Evolutionary conservation across 2,888 invertebrate species (phyloP).

Genomic region (Hymenopus coronatus): DNA sequence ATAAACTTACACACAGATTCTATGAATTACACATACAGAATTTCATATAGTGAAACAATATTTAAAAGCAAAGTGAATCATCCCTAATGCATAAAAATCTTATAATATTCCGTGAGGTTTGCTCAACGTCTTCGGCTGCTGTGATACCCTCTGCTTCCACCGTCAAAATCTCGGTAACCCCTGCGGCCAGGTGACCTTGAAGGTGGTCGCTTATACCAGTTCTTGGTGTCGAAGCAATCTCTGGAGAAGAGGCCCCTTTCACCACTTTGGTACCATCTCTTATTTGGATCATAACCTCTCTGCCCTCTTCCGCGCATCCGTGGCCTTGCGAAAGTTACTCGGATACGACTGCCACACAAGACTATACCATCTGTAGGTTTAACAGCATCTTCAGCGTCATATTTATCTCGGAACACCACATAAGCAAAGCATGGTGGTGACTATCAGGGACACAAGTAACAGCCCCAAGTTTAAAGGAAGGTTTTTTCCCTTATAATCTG

Average conservation of each 20-base stretch:
- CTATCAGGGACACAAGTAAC: too few relatives aligned
- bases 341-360: conserved; percentile 52
- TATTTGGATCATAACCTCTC: conserved; percentile 54
- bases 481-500: too few relatives aligned
- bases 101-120: neutral
- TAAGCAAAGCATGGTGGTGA: conserved; percentile 62
- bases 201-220: conserved; percentile 40
- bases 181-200: conserved; percentile 11
- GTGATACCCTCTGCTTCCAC: neutral
- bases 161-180: neutral
- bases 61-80: neutral
- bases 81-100: neutral
- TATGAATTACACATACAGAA: neutral
- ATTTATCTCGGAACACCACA: conserved; percentile 55
- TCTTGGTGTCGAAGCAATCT: conserved; percentile 51
- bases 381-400: conserved; percentile 52
- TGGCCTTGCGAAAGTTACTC: conserved; percentile 55
- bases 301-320: conserved; percentile 50
- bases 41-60: neutral
- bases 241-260: conserved; percentile 57
- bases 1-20: neutral
- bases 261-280: conserved; percentile 59
- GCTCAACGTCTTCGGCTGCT: conserved; percentile 1
- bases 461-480: too few relatives aligned
- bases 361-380: conserved; percentile 51